These are phyloP conservation scores for Pangasius larnaudii DNA, from an alignment of 2,797 vertebrate species.

Conservation along the genomic window DNA sequence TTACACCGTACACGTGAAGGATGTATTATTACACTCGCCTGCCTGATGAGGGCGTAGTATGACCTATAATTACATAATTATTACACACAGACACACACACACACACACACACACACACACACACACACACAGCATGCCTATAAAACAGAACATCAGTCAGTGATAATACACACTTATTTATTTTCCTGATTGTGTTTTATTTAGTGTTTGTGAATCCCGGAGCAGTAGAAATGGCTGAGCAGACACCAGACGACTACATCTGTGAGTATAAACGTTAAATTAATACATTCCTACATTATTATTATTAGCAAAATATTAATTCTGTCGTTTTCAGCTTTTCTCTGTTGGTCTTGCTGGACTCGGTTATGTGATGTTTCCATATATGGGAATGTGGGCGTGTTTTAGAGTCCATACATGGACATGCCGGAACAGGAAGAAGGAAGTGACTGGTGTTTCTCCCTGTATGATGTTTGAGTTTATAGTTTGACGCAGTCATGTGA, in stretches of 20 bases:
- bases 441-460: not conserved
- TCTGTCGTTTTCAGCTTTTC: not conserved
- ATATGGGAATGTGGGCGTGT: not conserved
- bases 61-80: not conserved
- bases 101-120: not conserved
- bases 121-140: not conserved
- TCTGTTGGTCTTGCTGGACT: not conserved
- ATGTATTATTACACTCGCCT: not conserved
- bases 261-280: slow-evolving; percentile 79
- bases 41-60: not conserved
- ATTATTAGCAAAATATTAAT: not conserved
- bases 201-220: slow-evolving; percentile 57
- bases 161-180: not conserved
- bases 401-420: not conserved
- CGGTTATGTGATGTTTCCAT: not conserved
- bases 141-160: not conserved
- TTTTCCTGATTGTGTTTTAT: not conserved
- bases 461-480: not conserved
- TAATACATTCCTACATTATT: not conserved
- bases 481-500: not conserved
- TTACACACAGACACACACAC: not conserved
- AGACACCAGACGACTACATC: slow-evolving; percentile 84
- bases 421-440: not conserved
- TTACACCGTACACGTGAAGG: not conserved
- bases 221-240: slow-evolving; percentile 80